Evolutionary conservation across 2,888 invertebrate genomes (phyloP).

Genomic region (Anagyrus pseudococci): DNA sequence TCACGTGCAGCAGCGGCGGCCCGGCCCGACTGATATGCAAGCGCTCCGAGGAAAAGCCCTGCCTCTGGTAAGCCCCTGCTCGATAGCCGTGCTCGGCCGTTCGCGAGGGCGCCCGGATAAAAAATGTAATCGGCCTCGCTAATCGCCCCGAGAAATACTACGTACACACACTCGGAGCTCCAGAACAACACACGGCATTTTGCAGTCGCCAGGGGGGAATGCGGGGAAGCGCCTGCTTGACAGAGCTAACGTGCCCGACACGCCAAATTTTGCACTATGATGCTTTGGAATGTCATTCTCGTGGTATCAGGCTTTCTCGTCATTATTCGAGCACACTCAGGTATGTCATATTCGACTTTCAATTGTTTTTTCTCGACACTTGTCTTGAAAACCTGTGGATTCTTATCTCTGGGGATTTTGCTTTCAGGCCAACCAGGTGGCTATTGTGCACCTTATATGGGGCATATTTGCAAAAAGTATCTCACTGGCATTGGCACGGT

Average conservation of each 20-base stretch:
- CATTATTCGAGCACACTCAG: constrained; percentile 23
- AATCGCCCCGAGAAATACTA: not conserved
- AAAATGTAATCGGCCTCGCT: not conserved
- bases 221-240: not conserved
- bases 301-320: constrained; percentile 26
- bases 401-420: not conserved
- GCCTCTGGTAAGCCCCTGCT: no score
- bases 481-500: constrained; percentile 71
- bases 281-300: constrained; percentile 36
- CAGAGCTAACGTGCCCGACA: not conserved
- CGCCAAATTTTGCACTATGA: constrained; percentile 23
- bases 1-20: no score
- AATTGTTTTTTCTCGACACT: not conserved
- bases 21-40: no score
- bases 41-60: no score
- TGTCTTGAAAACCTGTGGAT: not conserved
- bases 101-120: not conserved
- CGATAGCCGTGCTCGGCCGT: not conserved
- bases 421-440: constrained; percentile 59
- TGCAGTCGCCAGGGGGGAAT: not conserved
- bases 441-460: constrained; percentile 88
- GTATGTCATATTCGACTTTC: constrained; percentile 20
- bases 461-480: constrained; percentile 79
- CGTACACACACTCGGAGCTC: not conserved
- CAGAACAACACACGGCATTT: not conserved